phyloP scores from a whole-genome alignment of 2,797 vertebrate genomes.

The Ficedula albicollis region DNA sequence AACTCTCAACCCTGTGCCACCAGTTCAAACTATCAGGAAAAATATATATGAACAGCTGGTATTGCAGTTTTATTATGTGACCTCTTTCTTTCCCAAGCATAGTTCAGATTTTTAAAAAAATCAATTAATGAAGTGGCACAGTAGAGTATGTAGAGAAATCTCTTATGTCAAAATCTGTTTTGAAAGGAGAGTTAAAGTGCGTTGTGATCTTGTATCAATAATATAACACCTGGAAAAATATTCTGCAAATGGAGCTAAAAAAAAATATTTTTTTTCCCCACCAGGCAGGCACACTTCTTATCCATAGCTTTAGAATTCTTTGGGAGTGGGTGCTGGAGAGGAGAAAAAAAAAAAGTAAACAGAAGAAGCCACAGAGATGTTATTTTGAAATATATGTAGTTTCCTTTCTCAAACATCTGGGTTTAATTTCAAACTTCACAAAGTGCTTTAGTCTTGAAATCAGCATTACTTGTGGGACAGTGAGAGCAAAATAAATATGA shows the following conservation, averaged over 20 bases:
- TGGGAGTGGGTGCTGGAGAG: neutral
- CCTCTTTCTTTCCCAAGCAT: neutral
- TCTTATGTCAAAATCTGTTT: neutral
- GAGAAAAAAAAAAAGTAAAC: neutral
- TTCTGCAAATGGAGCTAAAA: neutral
- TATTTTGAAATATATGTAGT: neutral
- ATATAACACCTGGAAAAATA: neutral
- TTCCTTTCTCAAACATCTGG: neutral
- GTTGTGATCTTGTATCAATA: neutral
- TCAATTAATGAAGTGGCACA: neutral
- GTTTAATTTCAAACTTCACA: neutral
- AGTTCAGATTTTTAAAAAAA: neutral
- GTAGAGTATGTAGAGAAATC: neutral
- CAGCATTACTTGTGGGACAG: neutral
- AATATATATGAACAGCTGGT: neutral
- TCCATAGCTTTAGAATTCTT: neutral
- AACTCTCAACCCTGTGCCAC: neutral
- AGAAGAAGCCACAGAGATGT: neutral
- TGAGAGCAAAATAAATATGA: neutral
- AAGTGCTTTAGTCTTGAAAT: neutral
- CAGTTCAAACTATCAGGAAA: neutral
- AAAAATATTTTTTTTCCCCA: neutral
- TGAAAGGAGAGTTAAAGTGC: neutral
- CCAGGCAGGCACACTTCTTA: neutral
- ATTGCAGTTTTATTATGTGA: neutral